These are phyloP conservation scores for Rhadina sibilatrix DNA, from an alignment of 2,113 vertebrate species.

Conservation along the genomic window DNA sequence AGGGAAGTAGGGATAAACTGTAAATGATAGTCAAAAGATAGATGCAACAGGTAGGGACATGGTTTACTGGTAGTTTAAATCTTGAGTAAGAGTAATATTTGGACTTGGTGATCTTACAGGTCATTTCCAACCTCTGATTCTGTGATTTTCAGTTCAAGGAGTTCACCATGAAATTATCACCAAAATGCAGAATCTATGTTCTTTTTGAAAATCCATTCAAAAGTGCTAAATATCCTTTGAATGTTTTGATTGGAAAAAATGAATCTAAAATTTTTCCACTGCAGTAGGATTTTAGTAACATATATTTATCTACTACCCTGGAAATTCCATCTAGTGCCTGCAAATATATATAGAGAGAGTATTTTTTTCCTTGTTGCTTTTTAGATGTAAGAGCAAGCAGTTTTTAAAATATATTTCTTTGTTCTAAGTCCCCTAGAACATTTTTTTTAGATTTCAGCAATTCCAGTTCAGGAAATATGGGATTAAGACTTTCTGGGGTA, in stretches of 20 bases:
- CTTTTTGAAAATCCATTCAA: background rate
- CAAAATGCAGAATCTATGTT: background rate
- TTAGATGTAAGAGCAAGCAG: background rate
- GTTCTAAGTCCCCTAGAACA: background rate
- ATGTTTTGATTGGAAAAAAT: background rate
- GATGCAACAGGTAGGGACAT: background rate
- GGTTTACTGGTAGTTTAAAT: background rate
- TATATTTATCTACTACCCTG: background rate
- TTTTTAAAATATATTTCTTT: background rate
- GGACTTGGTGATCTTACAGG: background rate
- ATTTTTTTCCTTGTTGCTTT: background rate
- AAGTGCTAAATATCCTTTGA: background rate
- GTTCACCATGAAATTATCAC: background rate
- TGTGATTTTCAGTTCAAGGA: background rate
- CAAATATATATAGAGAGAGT: background rate
- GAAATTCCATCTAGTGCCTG: background rate
- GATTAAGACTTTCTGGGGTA: slow-evolving; percentile 13
- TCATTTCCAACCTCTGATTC: background rate
- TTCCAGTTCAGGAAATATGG: background rate
- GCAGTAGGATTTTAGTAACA: background rate
- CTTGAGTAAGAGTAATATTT: background rate
- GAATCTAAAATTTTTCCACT: background rate
- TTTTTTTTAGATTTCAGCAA: background rate
- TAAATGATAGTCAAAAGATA: background rate
- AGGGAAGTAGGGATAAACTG: too few relatives aligned